Evolutionary conservation across 1,140 invertebrate species (phyloP).

Genomic region (Elymnias hypermnestra): DNA sequence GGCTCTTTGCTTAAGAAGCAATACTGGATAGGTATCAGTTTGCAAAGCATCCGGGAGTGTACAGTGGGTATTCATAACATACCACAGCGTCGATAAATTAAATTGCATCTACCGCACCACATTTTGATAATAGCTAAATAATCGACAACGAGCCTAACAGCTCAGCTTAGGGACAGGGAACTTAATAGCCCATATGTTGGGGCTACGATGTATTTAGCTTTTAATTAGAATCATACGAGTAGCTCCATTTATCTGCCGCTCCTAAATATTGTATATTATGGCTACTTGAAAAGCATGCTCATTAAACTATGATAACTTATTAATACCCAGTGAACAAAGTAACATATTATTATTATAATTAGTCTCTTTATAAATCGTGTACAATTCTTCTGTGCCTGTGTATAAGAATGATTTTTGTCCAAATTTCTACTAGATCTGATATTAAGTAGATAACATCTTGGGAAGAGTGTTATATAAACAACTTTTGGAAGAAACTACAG

Average conservation of each 20-base stretch:
- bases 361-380: no score
- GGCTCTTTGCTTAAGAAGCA: not conserved
- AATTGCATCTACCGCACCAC: conserved; percentile 46
- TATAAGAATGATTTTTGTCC: no score
- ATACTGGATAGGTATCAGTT: conserved; percentile 18
- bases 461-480: no score
- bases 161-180: conserved; percentile 25
- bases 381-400: no score
- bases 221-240: conserved; percentile 3
- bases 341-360: no score
- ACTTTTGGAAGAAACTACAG: no score
- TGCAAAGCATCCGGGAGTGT: conserved; percentile 15
- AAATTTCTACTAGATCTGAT: no score
- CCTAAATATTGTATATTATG: not conserved
- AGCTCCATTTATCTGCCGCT: not conserved
- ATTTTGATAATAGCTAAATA: conserved; percentile 55
- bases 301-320: no score
- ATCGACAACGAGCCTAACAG: conserved; percentile 37
- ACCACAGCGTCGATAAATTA: conserved; percentile 48
- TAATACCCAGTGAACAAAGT: no score
- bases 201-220: conserved; percentile 13
- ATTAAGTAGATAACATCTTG: no score
- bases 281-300: no score
- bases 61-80: conserved; percentile 30
- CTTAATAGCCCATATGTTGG: conserved; percentile 41